Conservation (phyloP, 2,113 vertebrate species). For the Chloebia gouldiae region DNA sequence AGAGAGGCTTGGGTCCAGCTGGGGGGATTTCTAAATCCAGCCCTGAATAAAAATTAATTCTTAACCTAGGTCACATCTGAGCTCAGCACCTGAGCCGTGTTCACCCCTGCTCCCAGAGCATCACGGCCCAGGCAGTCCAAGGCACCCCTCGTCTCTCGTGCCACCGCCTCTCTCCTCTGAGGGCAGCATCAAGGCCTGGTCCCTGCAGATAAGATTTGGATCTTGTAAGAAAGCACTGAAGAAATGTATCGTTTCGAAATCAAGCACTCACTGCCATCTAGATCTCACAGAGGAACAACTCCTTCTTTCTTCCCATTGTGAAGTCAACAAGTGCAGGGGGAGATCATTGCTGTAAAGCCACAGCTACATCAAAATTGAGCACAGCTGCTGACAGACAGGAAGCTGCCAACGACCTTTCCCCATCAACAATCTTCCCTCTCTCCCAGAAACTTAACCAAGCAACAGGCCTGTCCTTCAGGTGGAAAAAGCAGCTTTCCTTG, state of each 20-base stretch:
- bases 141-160: neutral
- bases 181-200: neutral
- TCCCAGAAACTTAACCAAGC: neutral
- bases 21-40: neutral
- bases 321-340: neutral
- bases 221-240: neutral
- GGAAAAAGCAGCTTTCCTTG: neutral
- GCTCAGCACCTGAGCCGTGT: neutral
- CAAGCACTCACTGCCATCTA: neutral
- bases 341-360: neutral
- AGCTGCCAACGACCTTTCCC: neutral
- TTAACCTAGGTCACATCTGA: neutral
- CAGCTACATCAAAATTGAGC: neutral
- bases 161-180: fast-evolving
- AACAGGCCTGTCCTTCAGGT: neutral
- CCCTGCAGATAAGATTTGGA: neutral
- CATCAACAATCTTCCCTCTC: neutral
- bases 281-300: neutral
- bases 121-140: fast-evolving
- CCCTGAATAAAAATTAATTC: neutral
- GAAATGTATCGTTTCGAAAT: fast-evolving
- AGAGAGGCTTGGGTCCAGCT: neutral
- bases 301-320: neutral
- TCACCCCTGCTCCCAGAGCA: neutral
- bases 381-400: neutral